Evolutionary conservation across 2,888 invertebrate genomes (phyloP).

Genomic region (Megalurothrips usitatus): DNA sequence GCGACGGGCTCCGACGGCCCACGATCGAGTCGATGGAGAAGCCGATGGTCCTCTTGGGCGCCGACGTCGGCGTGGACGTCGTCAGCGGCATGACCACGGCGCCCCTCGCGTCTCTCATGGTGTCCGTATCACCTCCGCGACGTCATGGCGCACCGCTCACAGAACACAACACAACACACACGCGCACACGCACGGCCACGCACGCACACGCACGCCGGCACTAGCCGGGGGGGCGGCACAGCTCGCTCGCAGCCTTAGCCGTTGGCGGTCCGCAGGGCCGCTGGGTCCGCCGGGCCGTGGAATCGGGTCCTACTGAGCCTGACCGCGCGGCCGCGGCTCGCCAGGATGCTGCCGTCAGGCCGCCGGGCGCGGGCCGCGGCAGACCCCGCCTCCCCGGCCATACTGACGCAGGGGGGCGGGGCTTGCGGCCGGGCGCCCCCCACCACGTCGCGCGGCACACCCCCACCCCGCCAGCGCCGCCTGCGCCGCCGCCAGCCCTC

Average conservation of each 20-base stretch:
- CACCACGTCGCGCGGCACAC: not conserved
- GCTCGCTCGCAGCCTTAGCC: no score
- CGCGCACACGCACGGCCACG: not conserved
- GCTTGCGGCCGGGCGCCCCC: not conserved
- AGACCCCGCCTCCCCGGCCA: not conserved
- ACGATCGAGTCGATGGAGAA: conserved; percentile 85
- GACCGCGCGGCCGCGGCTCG: not conserved
- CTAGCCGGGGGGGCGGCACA: not conserved
- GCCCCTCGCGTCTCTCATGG: not conserved
- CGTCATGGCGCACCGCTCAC: not conserved
- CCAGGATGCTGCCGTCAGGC: not conserved
- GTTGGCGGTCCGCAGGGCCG: no score
- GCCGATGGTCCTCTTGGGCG: conserved; percentile 57
- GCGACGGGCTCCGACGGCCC: conserved; percentile 53
- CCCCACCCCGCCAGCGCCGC: not conserved
- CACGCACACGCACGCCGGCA: not conserved
- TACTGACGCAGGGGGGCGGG: not conserved
- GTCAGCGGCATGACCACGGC: not conserved
- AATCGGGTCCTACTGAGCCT: not conserved
- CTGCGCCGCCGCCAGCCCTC: not conserved
- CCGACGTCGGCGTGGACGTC: conserved; percentile 7
- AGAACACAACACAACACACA: not conserved
- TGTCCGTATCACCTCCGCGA: not conserved
- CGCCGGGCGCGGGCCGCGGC: not conserved
- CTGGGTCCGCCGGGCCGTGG: not conserved